phyloP scores from a whole-genome alignment of 2,888 invertebrate genomes.

The Macrophya alboannulata region DNA sequence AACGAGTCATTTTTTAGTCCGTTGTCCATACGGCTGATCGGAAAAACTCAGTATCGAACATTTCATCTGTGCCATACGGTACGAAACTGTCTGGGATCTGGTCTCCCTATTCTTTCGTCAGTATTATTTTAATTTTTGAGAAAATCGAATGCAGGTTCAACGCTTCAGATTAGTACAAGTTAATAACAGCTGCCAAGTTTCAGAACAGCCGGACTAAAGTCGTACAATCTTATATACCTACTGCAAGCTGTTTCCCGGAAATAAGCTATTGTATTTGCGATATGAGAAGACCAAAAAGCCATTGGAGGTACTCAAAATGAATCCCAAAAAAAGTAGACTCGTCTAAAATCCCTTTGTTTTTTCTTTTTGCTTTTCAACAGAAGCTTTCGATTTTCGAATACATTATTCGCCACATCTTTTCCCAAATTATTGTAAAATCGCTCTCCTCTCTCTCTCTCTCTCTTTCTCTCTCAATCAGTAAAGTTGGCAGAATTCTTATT shows the following conservation, averaged over 20 bases:
- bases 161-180: neutral
- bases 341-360: no score
- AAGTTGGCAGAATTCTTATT: slow-evolving; percentile 9
- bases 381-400: no score
- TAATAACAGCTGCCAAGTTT: slow-evolving; percentile 46
- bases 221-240: neutral
- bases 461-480: neutral
- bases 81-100: no score
- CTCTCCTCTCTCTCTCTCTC: neutral
- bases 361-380: no score
- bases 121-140: slow-evolving; percentile 14
- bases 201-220: slow-evolving; percentile 26
- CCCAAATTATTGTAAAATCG: neutral
- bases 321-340: neutral
- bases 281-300: neutral
- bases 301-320: neutral
- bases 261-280: slow-evolving; percentile 3
- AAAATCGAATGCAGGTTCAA: neutral
- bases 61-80: neutral
- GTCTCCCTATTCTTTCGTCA: neutral
- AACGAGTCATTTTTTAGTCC: neutral
- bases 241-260: neutral
- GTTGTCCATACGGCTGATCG: neutral
- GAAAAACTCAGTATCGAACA: neutral
- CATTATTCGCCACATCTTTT: neutral